Base-by-base conservation (phyloP, 2,113 vertebrate species). In the Anguilla rostrata region DNA sequence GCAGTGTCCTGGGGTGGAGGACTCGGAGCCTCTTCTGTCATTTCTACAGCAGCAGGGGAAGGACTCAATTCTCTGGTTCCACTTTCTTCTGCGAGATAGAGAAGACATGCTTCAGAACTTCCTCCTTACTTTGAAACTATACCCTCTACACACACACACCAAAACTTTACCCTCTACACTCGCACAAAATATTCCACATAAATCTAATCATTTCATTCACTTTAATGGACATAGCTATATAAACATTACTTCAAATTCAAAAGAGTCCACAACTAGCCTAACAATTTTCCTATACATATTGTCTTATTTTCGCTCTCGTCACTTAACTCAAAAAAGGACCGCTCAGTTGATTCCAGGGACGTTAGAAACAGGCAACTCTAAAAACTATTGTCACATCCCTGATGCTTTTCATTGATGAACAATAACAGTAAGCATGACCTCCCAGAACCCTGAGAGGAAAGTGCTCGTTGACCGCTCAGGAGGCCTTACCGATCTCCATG, bases 401-500 rank as follows among this genome's bases (percentile, higher is more conserved):
- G 3, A 80, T 39, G 39, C 16, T 39, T 7, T 40, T 66, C 0
- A 11, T 26, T 66, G 60, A 22, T 20, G 43, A 46, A 26, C 22
- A 26, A 22, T 3, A 26, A 20, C 0, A 26, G 26, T 66, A 26
- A 26, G 18, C 5, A 15, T 34, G 6, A 20, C 16, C 8, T 6
- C 7, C 14, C 39, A 81, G 39, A 41, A 40, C 79, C 0, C 15
- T 2, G 14, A 20, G 39, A 43, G 79, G 41, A 39, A 26, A 3
- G 3, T 20, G 14, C 3, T 22, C 39, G 22, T 43, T 29, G 15
- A 20, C 2, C 16, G 26, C 79, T 20, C 16, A 18, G 6, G 79
- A 81, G 39, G 39, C 12, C 92, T 84, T 92, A 96, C 95, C 94
- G 49, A 93, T 82, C 26, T 94, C 94, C 93, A 94, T 91, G 6